phyloP scores from a whole-genome alignment of 2,797 vertebrate species.

The Clamator glandarius region DNA sequence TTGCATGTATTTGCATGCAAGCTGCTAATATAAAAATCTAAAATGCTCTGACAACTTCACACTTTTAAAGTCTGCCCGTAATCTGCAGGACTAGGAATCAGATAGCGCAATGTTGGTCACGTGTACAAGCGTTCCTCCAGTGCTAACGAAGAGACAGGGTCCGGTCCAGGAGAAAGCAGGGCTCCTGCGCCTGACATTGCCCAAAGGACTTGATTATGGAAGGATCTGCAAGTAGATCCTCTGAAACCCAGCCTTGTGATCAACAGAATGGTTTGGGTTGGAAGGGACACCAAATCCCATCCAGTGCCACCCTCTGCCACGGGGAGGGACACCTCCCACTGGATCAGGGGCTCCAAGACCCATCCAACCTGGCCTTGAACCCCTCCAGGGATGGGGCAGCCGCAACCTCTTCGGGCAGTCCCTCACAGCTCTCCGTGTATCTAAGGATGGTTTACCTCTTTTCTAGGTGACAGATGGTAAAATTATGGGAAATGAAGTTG shows the following conservation, averaged over 20 bases:
- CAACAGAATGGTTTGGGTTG: background rate
- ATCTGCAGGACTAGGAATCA: background rate
- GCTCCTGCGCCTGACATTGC: background rate
- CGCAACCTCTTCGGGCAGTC: too few relatives aligned
- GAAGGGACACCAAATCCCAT: too few relatives aligned
- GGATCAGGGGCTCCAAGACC: too few relatives aligned
- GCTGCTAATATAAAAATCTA: conserved; percentile 6
- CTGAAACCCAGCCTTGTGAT: background rate
- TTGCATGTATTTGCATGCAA: conserved; percentile 62
- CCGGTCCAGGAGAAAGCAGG: background rate
- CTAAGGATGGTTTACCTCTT: background rate
- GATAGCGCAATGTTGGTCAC: background rate
- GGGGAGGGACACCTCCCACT: too few relatives aligned
- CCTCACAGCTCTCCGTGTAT: fast-evolving
- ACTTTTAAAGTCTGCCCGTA: background rate
- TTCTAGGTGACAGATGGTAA: background rate
- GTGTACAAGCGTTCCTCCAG: fast-evolving
- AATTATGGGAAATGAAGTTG: background rate
- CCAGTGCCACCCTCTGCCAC: too few relatives aligned
- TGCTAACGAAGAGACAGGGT: background rate
- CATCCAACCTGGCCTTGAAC: too few relatives aligned
- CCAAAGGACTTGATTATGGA: background rate
- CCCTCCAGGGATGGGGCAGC: too few relatives aligned
- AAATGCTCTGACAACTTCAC: conserved; percentile 3
- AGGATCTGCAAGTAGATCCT: background rate